Conservation (phyloP, 1,140 invertebrate genomes). For the Hydropsyche tenuis region DNA sequence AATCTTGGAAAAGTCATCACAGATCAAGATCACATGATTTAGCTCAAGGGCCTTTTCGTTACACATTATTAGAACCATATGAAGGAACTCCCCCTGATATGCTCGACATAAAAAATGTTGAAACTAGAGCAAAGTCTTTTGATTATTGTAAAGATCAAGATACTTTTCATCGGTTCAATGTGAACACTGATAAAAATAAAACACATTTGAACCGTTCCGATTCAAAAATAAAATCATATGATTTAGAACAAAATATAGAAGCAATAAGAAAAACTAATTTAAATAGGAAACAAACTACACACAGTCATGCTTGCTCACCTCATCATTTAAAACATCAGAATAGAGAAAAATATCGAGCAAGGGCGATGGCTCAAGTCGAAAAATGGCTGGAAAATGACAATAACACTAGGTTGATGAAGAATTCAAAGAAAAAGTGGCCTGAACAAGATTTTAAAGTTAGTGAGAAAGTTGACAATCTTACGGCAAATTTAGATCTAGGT, state of each 20-base stretch:
- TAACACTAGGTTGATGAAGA: constrained; percentile 52
- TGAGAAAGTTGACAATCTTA: constrained; percentile 48
- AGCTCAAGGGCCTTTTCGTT: constrained; percentile 56
- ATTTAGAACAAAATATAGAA: constrained; percentile 45
- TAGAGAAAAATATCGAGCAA: constrained; percentile 71
- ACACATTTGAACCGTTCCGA: constrained; percentile 40
- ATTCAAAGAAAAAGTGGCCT: constrained; percentile 42
- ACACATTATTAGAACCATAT: constrained; percentile 57
- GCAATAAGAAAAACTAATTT: constrained; percentile 43
- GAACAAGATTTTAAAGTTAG: constrained; percentile 43
- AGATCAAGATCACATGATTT: constrained; percentile 63
- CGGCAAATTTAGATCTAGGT: constrained; percentile 51
- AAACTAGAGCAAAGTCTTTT: constrained; percentile 46
- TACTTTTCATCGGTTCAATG: constrained; percentile 43
- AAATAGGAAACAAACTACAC: constrained; percentile 39
- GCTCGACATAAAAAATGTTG: constrained; percentile 26
- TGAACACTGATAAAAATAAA: constrained; percentile 44
- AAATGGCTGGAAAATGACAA: constrained; percentile 67
- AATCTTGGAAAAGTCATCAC: constrained; percentile 51
- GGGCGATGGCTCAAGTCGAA: constrained; percentile 73
- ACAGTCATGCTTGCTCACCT: constrained; percentile 49
- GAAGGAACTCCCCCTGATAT: constrained; percentile 37
- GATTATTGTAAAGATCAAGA: constrained; percentile 46
- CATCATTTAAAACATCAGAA: constrained; percentile 72
- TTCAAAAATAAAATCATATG: constrained; percentile 45